A percentile compares a stretch with the other conserved stretches of the same genome.
phyloP scores from a whole-genome alignment of 2,113 vertebrate genomes.

The Dicaeum eximium region DNA sequence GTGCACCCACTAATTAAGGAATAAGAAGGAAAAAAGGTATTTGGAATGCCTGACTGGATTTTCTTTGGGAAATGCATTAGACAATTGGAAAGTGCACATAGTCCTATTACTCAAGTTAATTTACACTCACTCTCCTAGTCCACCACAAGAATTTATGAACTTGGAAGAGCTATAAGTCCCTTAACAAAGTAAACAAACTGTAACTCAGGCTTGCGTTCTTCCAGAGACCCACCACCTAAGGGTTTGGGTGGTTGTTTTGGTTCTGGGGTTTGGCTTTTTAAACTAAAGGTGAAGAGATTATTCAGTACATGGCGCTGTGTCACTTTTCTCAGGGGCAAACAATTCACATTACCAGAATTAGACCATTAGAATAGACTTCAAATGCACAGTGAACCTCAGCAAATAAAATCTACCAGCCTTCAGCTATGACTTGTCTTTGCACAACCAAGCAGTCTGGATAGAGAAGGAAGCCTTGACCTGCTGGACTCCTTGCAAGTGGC shows the following conservation, averaged over 20 bases:
- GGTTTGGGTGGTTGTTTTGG: background rate
- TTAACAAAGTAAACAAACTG: constrained; percentile 78
- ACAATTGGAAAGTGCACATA: constrained; percentile 59
- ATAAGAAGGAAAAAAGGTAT: background rate
- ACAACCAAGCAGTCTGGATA: background rate
- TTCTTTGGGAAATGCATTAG: constrained; percentile 50
- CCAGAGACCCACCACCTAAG: constrained; percentile 50
- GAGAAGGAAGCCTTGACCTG: background rate
- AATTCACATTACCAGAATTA: background rate
- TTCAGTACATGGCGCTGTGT: background rate
- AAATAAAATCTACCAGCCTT: constrained; percentile 8
- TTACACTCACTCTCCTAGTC: constrained; percentile 54
- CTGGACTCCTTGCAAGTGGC: background rate
- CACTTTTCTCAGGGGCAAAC: constrained; percentile 11
- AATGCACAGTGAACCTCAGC: background rate
- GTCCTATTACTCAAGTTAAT: constrained; percentile 73
- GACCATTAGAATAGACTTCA: constrained; percentile 13
- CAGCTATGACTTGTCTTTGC: constrained; percentile 22
- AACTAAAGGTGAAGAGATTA: constrained; percentile 56
- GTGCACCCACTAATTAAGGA: constrained; percentile 61
- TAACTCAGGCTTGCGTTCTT: constrained; percentile 68
- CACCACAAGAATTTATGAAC: constrained; percentile 73
- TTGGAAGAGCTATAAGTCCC: constrained; percentile 69
- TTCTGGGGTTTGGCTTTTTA: constrained; percentile 13
- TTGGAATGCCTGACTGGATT: constrained; percentile 45